phyloP scores from a whole-genome alignment of 2,888 invertebrate species.

The Apantesis nais region DNA sequence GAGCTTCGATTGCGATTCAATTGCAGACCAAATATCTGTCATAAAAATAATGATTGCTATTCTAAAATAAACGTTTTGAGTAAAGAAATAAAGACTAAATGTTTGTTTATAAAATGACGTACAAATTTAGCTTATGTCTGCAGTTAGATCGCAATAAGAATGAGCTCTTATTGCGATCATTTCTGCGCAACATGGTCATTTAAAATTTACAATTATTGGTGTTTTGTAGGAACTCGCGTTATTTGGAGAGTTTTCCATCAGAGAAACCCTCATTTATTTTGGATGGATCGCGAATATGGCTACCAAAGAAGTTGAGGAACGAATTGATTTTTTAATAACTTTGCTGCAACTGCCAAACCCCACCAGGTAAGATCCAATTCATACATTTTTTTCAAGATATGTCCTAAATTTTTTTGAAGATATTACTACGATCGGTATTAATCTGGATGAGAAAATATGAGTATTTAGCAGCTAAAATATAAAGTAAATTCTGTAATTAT shows the following conservation, averaged over 20 bases:
- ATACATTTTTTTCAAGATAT: not conserved
- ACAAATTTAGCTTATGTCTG: too few relatives aligned
- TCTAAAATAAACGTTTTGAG: too few relatives aligned
- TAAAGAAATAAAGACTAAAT: too few relatives aligned
- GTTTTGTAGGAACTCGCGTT: conserved; percentile 88
- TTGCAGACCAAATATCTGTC: too few relatives aligned
- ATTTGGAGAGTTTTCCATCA: conserved; percentile 91
- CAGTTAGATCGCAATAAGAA: too few relatives aligned
- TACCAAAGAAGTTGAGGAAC: conserved; percentile 87
- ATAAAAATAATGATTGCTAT: too few relatives aligned
- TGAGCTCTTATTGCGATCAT: too few relatives aligned
- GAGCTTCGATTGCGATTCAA: too few relatives aligned
- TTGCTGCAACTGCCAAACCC: conserved; percentile 85
- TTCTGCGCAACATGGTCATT: not conserved
- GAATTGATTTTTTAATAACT: conserved; percentile 90
- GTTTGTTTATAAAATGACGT: too few relatives aligned
- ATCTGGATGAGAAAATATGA: too few relatives aligned
- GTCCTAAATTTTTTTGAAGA: not conserved
- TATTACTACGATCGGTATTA: not conserved
- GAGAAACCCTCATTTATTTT: conserved; percentile 93
- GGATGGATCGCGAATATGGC: conserved; percentile 93
- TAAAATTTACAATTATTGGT: not conserved
- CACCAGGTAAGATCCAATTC: conserved; percentile 60
- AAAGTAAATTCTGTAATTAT: not conserved
- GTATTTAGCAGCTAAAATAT: not conserved